Base-by-base conservation (phyloP, 2,113 vertebrate genomes). In the Ameiurus melas region DNA sequence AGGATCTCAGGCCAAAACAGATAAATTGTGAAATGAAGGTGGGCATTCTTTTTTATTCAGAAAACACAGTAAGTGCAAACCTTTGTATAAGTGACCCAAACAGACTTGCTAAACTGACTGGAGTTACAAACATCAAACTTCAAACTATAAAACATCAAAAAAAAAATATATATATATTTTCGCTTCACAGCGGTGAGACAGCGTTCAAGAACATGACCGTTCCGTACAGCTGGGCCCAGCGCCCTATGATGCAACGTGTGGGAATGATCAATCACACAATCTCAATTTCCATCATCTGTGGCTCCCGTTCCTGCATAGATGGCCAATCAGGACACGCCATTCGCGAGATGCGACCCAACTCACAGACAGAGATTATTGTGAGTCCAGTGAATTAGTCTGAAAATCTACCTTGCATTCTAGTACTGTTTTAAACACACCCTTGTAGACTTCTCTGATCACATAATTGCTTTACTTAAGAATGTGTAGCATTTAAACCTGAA, bases 131-230 rank as follows among this genome's bases (percentile, higher is more conserved):
- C 39, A 43, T 43, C 39, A 25, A 20, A 75, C n/a, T n/a, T n/a
- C n/a, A n/a, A n/a, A n/a, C n/a, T n/a, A n/a, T n/a, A n/a, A n/a
- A n/a, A n/a, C n/a, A n/a, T n/a, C n/a, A n/a, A n/a, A n/a, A n/a
- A n/a, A n/a, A n/a, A n/a, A n/a, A n/a, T n/a, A n/a, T n/a, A n/a
- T n/a, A n/a, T n/a, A n/a, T n/a, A n/a, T n/a, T 75, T 10, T 86
- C 85, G 1, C 16, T 4, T 39, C 33, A 25, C 93, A 99, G 97
- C 10, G 97, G 98, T 25, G 97, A 99, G 94, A 97, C 97, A 0
- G 97, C 97, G 39, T 99, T 98, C 90, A 98, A 94, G 93, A 98
- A 96, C 92, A 98, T 99, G 98, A 99, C 98, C 0, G 94, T 99
- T 90, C 97, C 98, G 1, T 98, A 98, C 0, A 97, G 97, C 19